Conservation (phyloP, 2,113 vertebrate species). For the Ramphastos sulfuratus region DNA sequence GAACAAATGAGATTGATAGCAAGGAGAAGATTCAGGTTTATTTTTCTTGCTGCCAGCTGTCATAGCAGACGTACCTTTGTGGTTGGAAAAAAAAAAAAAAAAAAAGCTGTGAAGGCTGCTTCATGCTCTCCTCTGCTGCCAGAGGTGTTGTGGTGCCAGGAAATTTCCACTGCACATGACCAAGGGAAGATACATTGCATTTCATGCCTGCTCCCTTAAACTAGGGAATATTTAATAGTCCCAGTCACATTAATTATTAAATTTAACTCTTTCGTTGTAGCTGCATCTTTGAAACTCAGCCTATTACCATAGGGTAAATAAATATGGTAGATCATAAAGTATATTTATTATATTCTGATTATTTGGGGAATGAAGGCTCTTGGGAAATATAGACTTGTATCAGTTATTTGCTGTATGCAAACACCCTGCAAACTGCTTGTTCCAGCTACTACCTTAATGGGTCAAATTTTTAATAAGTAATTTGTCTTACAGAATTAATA, state of each 20-base stretch:
- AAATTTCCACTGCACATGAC: conserved; percentile 22
- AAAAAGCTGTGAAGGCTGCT: not conserved
- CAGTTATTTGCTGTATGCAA: not conserved
- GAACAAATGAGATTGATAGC: not conserved
- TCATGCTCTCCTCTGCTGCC: not conserved
- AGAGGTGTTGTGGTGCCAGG: not conserved
- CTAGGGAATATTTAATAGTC: not conserved
- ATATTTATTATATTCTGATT: not conserved
- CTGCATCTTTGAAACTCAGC: not conserved
- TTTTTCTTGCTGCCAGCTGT: not conserved
- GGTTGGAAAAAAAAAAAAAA: not conserved
- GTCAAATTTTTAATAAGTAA: not conserved
- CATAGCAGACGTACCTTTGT: not conserved
- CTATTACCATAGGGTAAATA: not conserved
- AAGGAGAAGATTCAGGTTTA: not conserved
- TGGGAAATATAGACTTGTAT: not conserved
- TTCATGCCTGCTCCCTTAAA: not conserved
- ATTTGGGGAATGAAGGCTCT: not conserved
- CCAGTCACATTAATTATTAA: not conserved
- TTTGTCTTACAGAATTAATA: not conserved
- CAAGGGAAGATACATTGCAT: not conserved
- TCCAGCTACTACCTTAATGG: not conserved
- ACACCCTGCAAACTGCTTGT: not conserved
- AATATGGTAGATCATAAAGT: not conserved
- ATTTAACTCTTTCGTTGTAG: not conserved